Evolutionary conservation across 2,113 vertebrate genomes (phyloP).

Genomic region (Sapajus apella): DNA sequence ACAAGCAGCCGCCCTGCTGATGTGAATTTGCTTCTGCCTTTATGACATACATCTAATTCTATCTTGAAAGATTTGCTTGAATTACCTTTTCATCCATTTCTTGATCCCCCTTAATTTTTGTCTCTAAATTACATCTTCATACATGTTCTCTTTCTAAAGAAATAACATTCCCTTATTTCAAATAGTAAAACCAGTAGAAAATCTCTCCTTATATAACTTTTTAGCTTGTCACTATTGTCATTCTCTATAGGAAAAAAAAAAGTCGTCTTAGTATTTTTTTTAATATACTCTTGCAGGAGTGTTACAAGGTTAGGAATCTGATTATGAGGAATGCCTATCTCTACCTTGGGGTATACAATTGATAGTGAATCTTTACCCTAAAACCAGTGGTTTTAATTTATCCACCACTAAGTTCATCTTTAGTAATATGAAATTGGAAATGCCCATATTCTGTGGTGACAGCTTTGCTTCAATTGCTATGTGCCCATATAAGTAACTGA

Average conservation of each 20-base stretch:
- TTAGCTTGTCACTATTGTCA: not conserved
- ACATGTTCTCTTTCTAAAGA: not conserved
- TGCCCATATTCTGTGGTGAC: not conserved
- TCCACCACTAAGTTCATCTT: not conserved
- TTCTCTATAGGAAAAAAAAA: not conserved
- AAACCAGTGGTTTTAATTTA: not conserved
- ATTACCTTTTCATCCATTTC: not conserved
- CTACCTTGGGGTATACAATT: not conserved
- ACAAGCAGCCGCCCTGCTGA: not conserved
- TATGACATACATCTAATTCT: not conserved
- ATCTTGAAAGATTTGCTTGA: conserved; percentile 20
- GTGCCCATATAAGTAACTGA: too few species aligned
- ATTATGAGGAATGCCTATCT: not conserved
- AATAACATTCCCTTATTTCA: not conserved
- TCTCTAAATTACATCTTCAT: not conserved
- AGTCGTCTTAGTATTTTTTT: not conserved
- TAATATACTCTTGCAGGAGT: not conserved
- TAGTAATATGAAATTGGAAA: not conserved
- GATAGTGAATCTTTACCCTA: not conserved
- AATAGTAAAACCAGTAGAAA: not conserved
- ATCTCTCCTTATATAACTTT: not conserved
- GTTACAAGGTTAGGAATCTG: not conserved
- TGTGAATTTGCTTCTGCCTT: not conserved
- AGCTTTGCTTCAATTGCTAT: not conserved
- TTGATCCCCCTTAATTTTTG: not conserved